These are phyloP conservation scores for Myotis vivesi DNA, from an alignment of 2,797 vertebrate species.

Conservation along the genomic window DNA sequence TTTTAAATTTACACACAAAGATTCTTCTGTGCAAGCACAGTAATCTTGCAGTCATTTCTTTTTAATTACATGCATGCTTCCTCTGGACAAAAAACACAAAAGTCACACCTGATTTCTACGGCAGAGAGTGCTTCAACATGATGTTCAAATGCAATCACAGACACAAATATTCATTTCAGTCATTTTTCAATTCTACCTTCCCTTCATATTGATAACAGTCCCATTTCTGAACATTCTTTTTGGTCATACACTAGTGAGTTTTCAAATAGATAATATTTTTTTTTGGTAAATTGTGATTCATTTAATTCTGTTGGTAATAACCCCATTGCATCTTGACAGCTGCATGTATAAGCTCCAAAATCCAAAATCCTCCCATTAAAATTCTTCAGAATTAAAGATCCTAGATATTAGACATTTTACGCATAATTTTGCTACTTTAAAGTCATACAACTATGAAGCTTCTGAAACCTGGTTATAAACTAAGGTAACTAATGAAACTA, in stretches of 20 bases:
- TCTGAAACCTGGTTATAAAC: neutral
- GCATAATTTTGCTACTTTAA: neutral
- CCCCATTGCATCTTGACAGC: neutral
- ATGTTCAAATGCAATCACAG: neutral
- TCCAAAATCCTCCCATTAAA: neutral
- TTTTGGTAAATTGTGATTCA: neutral
- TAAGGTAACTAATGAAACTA: neutral
- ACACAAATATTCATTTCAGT: neutral
- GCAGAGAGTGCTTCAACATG: neutral
- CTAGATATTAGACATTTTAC: neutral
- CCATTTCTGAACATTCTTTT: neutral
- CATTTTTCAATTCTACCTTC: neutral
- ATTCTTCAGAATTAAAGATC: constrained; percentile 1
- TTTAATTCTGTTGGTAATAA: constrained; percentile 20
- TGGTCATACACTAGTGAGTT: neutral
- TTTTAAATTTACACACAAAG: neutral
- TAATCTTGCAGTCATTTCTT: neutral
- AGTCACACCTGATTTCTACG: neutral
- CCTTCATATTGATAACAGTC: neutral
- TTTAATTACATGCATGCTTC: neutral
- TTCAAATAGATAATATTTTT: constrained; percentile 5
- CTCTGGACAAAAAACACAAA: neutral
- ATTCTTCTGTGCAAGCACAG: neutral
- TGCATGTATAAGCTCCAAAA: neutral
- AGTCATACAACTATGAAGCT: neutral